Evolutionary conservation across 2,113 vertebrate genomes (phyloP).

Genomic region (Castor canadensis): DNA sequence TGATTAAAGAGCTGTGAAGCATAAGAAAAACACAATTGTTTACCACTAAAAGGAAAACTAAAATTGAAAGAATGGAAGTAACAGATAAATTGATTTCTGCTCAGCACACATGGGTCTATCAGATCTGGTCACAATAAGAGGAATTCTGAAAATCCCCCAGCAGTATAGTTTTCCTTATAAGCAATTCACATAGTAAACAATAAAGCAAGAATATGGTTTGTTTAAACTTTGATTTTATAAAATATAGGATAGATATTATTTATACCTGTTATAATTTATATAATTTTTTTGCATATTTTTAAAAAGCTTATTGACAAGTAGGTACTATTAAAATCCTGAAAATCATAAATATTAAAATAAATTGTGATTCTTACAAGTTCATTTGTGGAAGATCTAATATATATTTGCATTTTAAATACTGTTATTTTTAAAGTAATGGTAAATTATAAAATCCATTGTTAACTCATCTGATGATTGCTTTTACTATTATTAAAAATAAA

Average conservation of each 20-base stretch:
- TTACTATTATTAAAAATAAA: conserved; percentile 6
- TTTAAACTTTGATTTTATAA: neutral
- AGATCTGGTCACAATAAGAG: neutral
- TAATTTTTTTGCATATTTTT: neutral
- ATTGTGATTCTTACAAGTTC: neutral
- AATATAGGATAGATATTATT: neutral
- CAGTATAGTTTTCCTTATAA: neutral
- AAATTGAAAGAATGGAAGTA: neutral
- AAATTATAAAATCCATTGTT: neutral
- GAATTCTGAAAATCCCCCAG: neutral
- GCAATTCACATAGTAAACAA: neutral
- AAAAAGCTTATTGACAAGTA: neutral
- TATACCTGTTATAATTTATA: neutral
- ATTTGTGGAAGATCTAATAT: neutral
- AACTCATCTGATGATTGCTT: neutral
- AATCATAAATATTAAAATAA: neutral
- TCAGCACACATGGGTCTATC: neutral
- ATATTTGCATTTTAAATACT: neutral
- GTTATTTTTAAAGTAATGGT: no score
- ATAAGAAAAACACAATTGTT: neutral
- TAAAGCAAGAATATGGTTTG: neutral
- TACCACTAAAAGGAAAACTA: neutral
- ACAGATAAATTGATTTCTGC: neutral
- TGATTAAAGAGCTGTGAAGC: neutral
- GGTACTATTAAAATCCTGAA: neutral